Percentiles rank a stretch among this genome's conserved stretches.
Conservation (phyloP, 2,113 vertebrate genomes). For the Melanotaenia duboulayi region DNA sequence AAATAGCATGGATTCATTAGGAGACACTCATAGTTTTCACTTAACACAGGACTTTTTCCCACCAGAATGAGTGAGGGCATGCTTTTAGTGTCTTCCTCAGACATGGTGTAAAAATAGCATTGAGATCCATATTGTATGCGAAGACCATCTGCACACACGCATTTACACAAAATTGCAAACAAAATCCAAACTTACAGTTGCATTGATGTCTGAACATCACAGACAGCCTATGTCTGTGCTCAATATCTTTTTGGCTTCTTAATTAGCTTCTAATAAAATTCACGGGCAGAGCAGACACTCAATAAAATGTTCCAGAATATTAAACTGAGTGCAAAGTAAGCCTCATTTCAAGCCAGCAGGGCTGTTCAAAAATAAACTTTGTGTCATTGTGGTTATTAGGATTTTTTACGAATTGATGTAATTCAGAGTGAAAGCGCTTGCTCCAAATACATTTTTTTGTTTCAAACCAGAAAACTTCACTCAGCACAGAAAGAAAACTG, state of each 20-base stretch:
- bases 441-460: neutral
- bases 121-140: neutral
- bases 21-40: constrained; percentile 35
- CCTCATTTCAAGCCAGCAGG: constrained; percentile 3
- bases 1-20: constrained; percentile 52
- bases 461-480: neutral
- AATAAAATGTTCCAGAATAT: constrained; percentile 24
- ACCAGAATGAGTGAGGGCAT: constrained; percentile 38
- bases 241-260: constrained; percentile 16
- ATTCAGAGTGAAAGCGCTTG: neutral
- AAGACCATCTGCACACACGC: neutral
- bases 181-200: constrained; percentile 6
- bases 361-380: constrained; percentile 43
- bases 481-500: neutral
- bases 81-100: neutral
- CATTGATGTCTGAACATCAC: constrained; percentile 14
- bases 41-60: constrained; percentile 44
- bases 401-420: constrained; percentile 11
- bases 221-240: constrained; percentile 9
- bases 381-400: constrained; percentile 2
- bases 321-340: constrained; percentile 12
- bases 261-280: constrained; percentile 48
- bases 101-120: neutral
- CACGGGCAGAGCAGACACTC: constrained; percentile 14
- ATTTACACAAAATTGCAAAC: neutral